Conservation (phyloP, 2,113 vertebrate species). For the Mellivora capensis region DNA sequence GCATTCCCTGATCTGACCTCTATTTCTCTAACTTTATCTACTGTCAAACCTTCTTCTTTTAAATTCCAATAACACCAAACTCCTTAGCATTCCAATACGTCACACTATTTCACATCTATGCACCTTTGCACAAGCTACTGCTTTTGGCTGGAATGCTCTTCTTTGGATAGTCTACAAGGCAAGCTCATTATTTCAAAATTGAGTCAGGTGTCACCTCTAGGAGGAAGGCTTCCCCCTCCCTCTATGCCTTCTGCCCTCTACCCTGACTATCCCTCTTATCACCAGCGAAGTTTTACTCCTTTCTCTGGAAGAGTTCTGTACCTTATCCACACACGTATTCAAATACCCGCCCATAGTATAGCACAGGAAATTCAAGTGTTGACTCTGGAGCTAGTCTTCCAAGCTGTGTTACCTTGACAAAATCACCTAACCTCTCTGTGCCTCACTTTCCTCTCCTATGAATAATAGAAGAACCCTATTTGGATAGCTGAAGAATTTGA, state of each 20-base stretch:
- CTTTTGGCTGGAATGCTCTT: neutral
- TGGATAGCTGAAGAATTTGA: neutral
- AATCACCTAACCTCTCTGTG: neutral
- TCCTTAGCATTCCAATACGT: neutral
- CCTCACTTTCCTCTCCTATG: neutral
- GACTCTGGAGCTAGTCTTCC: neutral
- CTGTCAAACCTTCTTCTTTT: neutral
- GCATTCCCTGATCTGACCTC: neutral
- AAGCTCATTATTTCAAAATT: neutral
- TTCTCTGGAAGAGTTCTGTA: neutral
- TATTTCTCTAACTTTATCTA: neutral
- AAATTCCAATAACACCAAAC: neutral
- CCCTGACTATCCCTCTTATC: neutral
- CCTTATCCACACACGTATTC: neutral
- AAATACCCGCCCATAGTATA: neutral
- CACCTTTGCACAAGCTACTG: neutral
- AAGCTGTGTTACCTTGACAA: neutral
- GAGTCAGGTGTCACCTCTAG: neutral
- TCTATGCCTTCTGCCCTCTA: neutral
- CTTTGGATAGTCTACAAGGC: neutral
- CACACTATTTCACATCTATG: neutral
- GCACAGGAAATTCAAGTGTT: neutral
- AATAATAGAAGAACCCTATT: neutral
- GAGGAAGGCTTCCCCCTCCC: neutral
- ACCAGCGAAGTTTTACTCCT: neutral